These are phyloP conservation scores for Aethina tumida DNA, from an alignment of 1,140 invertebrate genomes.

Conservation along the genomic window DNA sequence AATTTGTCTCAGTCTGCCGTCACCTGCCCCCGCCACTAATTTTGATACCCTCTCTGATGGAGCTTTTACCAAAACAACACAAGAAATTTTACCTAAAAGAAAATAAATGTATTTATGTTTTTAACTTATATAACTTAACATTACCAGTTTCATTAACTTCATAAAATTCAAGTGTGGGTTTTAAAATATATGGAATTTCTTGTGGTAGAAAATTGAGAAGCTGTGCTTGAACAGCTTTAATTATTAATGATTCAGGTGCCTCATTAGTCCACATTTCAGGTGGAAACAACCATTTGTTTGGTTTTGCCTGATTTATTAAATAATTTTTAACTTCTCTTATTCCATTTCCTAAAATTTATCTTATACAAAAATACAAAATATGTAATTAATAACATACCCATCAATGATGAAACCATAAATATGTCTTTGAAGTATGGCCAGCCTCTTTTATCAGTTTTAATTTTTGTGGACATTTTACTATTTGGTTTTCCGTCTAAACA, in stretches of 20 bases:
- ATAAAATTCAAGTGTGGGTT: constrained; percentile 56
- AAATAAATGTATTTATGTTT: constrained; percentile 2
- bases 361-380: not conserved
- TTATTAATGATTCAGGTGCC: constrained; percentile 53
- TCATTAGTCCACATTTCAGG: constrained; percentile 60
- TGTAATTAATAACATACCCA: constrained; percentile 48
- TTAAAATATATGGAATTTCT: constrained; percentile 72
- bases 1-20: constrained; percentile 55
- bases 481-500: constrained; percentile 39
- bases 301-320: constrained; percentile 52
- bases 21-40: constrained; percentile 53
- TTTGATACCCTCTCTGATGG: constrained; percentile 47
- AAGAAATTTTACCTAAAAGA: constrained; percentile 44
- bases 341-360: constrained; percentile 23
- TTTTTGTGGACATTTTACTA: constrained; percentile 5
- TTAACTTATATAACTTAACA: not conserved
- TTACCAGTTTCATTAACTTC: constrained; percentile 44
- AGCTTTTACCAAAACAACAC: constrained; percentile 52
- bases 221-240: constrained; percentile 63
- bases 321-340: constrained; percentile 51
- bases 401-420: constrained; percentile 81
- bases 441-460: constrained; percentile 33
- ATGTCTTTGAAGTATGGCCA: constrained; percentile 74
- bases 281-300: constrained; percentile 55
- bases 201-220: constrained; percentile 67